These are phyloP conservation scores for Chionoecetes opilio DNA, from an alignment of 1,140 invertebrate species.

Conservation along the genomic window DNA sequence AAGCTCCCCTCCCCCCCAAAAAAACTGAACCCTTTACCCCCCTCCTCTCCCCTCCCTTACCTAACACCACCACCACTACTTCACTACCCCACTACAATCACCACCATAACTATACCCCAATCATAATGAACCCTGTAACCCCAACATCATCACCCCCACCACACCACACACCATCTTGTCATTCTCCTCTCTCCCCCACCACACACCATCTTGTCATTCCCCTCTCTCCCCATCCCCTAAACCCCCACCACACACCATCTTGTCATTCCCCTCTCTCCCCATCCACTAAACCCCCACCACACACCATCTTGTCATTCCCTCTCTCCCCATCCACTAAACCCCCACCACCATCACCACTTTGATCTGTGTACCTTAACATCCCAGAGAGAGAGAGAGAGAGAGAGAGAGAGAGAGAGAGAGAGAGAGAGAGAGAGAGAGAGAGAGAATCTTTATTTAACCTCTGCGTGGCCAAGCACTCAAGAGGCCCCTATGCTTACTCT, in stretches of 20 bases:
- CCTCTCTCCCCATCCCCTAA: not conserved
- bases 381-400: constrained; percentile 29
- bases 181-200: not conserved
- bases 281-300: no score
- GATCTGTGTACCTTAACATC: no score
- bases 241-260: not conserved
- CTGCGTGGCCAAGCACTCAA: not conserved
- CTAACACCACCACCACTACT: not conserved
- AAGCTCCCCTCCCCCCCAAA: not conserved
- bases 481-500: not conserved
- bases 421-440: constrained; percentile 60
- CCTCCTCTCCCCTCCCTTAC: not conserved
- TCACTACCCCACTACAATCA: not conserved
- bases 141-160: not conserved
- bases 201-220: not conserved
- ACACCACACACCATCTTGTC: not conserved
- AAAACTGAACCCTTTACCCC: no score
- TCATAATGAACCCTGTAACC: not conserved
- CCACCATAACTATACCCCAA: not conserved
- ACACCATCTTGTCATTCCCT: not conserved
- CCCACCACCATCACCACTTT: no score
- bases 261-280: not conserved
- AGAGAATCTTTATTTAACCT: not conserved
- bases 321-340: not conserved
- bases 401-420: constrained; percentile 55